Percentiles rank a stretch among this genome's conserved stretches.
Evolutionary conservation across 2,888 invertebrate genomes (phyloP).

Genomic region (Ceramica pisi): DNA sequence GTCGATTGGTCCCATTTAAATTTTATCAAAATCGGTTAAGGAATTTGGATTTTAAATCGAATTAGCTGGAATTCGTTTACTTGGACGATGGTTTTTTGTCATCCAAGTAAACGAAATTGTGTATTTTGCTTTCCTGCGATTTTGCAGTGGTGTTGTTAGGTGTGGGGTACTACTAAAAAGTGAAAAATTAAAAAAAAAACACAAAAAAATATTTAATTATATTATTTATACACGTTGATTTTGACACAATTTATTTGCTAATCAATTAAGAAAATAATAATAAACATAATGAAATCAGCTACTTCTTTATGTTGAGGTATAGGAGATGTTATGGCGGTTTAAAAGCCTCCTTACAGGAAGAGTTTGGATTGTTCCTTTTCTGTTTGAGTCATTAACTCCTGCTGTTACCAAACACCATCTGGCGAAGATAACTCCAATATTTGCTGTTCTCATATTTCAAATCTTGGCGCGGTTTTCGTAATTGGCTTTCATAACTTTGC

Average conservation of each 20-base stretch:
- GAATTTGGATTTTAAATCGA: no score
- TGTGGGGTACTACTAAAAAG: no score
- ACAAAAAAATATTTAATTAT: no score
- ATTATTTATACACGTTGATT: no score
- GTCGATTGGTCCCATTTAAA: no score
- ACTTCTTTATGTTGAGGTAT: conserved; percentile 11
- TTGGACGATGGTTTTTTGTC: no score
- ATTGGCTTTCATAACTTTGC: conserved; percentile 17
- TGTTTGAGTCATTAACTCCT: conserved; percentile 19
- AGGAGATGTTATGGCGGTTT: conserved; percentile 17
- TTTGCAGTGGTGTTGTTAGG: no score
- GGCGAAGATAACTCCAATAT: conserved; percentile 35
- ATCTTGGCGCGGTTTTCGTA: conserved; percentile 5
- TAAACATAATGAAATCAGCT: conserved; percentile 14
- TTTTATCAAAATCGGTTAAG: no score
- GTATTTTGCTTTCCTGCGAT: no score
- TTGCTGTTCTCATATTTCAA: conserved; percentile 23
- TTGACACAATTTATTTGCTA: conserved; percentile 14
- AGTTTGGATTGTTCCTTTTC: conserved; percentile 25
- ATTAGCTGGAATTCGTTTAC: no score
- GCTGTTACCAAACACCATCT: conserved; percentile 33
- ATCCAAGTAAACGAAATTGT: no score
- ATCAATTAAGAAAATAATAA: conserved; percentile 23
- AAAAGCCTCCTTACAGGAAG: background rate
- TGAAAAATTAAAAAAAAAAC: no score